Evolutionary conservation across 2,113 vertebrate genomes (phyloP).

Genomic region (Amphiprion percula): DNA sequence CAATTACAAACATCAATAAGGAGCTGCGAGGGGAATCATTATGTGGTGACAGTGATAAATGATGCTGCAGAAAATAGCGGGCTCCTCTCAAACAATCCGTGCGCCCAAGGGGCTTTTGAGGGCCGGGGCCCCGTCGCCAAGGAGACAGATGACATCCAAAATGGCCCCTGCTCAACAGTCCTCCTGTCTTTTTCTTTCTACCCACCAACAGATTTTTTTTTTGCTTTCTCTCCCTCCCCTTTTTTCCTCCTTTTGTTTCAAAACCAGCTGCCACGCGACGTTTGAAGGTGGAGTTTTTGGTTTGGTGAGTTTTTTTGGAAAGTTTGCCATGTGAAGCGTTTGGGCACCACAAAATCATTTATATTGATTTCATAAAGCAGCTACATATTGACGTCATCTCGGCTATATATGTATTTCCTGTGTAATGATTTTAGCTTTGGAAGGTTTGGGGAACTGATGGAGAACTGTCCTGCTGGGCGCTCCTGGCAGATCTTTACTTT

Average conservation of each 20-base stretch:
- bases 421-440: conserved; percentile 39
- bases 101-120: conserved; percentile 93
- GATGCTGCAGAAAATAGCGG: conserved; percentile 96
- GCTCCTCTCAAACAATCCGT: conserved; percentile 91
- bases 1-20: conserved; percentile 99
- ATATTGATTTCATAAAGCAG: conserved; percentile 55
- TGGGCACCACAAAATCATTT: conserved; percentile 8
- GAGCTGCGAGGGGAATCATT: conserved; percentile 99
- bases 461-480: conserved; percentile 5
- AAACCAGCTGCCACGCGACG: conserved; percentile 89
- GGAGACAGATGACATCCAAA: conserved; percentile 99
- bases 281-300: conserved; percentile 54
- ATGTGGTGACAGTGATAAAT: conserved; percentile 99
- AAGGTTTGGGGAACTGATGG: conserved; percentile 6
- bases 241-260: conserved; percentile 85
- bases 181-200: conserved; percentile 85
- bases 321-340: conserved; percentile 21
- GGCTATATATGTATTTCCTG: conserved; percentile 31
- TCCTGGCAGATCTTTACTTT: not conserved
- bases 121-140: conserved; percentile 94
- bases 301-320: not conserved
- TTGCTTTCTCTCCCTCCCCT: conserved; percentile 57
- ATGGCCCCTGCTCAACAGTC: conserved; percentile 92
- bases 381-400: conserved; percentile 40
- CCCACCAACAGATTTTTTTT: conserved; percentile 82